Evolutionary conservation across 2,888 invertebrate genomes (phyloP).

Genomic region (Amiota minor): DNA sequence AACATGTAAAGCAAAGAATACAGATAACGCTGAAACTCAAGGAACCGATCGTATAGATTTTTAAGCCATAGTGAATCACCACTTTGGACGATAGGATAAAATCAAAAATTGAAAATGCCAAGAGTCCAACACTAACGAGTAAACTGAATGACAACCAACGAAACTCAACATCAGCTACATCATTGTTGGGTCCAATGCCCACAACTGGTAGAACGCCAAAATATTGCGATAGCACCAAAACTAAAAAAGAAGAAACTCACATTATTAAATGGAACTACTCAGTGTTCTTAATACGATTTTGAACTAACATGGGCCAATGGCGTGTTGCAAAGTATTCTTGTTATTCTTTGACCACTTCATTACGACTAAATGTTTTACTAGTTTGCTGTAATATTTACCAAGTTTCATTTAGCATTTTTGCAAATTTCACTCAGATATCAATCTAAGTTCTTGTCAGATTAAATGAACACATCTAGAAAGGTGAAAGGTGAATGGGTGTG

Average conservation of each 20-base stretch:
- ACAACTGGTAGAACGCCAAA: constrained; percentile 76
- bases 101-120: constrained; percentile 56
- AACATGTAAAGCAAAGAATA: constrained; percentile 55
- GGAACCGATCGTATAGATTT: constrained; percentile 65
- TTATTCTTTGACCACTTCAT: constrained; percentile 46
- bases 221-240: constrained; percentile 75
- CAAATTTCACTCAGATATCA: constrained; percentile 26
- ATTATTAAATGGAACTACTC: constrained; percentile 6
- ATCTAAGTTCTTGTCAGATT: background rate
- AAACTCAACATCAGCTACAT: constrained; percentile 63
- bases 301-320: constrained; percentile 73
- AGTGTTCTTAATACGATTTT: constrained; percentile 10
- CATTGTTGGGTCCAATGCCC: constrained; percentile 72
- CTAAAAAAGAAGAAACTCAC: constrained; percentile 48
- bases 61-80: constrained; percentile 61
- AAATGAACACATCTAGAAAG: too few relatives aligned
- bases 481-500: too few relatives aligned
- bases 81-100: constrained; percentile 54
- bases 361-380: constrained; percentile 38
- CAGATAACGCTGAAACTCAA: constrained; percentile 68
- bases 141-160: constrained; percentile 61
- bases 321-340: constrained; percentile 74
- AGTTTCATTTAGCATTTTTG: constrained; percentile 17
- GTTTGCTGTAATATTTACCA: background rate
- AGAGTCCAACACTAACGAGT: constrained; percentile 50